These are phyloP conservation scores for Papilio aristodemus DNA, from an alignment of 1,140 invertebrate genomes.

Conservation along the genomic window DNA sequence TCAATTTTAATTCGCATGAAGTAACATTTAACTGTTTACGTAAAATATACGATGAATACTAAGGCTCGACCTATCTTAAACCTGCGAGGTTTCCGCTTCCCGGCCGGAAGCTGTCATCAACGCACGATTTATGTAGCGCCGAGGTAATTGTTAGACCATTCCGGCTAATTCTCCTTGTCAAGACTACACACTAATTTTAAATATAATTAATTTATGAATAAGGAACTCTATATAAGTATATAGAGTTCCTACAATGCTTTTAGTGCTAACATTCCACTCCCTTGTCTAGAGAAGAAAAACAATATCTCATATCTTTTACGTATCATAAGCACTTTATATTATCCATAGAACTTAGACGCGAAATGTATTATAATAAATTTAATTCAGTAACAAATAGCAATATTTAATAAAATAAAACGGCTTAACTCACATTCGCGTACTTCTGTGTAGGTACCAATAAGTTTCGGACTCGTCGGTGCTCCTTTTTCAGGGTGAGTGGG, in stretches of 20 bases:
- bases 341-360: background rate
- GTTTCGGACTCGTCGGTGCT: too few relatives aligned
- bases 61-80: background rate
- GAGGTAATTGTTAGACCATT: background rate
- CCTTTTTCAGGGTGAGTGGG: too few relatives aligned
- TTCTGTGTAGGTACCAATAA: too few relatives aligned
- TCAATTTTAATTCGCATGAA: background rate
- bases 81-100: background rate
- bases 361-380: background rate
- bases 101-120: background rate
- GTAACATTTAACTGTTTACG: background rate
- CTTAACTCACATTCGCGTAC: too few relatives aligned
- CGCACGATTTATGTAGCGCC: background rate
- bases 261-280: too few relatives aligned
- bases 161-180: slow-evolving; percentile 1
- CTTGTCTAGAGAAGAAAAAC: background rate
- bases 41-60: background rate
- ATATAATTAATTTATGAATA: too few relatives aligned
- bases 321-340: too few relatives aligned
- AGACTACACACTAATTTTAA: background rate
- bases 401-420: too few relatives aligned
- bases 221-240: too few relatives aligned
- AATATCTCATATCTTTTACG: too few relatives aligned
- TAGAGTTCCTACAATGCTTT: too few relatives aligned
- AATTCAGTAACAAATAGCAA: background rate